Percentiles rank a stretch among this genome's conserved stretches.
These are phyloP conservation scores for Cepphus grylle DNA, from an alignment of 2,113 vertebrate genomes.

Conservation along the genomic window DNA sequence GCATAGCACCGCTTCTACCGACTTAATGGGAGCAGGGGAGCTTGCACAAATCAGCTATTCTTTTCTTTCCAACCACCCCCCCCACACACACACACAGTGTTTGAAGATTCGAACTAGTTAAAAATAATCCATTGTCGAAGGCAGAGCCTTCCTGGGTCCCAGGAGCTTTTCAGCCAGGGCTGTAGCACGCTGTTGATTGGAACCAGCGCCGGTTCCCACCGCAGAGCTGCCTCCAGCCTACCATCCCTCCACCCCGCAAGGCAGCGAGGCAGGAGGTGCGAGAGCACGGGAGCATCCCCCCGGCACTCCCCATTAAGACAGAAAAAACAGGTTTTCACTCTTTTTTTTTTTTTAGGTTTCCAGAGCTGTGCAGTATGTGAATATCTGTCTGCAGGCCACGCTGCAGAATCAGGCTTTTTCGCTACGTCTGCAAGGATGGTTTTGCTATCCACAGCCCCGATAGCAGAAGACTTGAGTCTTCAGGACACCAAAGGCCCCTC, in stretches of 20 bases:
- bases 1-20: background rate
- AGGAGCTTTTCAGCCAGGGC: background rate
- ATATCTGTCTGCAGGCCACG: background rate
- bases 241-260: background rate
- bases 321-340: background rate
- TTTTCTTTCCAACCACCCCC: background rate
- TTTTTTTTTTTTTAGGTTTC: background rate
- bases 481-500: background rate
- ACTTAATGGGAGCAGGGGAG: conserved; percentile 9
- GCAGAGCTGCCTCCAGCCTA: background rate
- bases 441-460: rapidly evolving
- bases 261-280: background rate
- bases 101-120: conserved; percentile 35
- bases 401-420: background rate
- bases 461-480: background rate
- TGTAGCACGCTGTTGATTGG: background rate
- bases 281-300: background rate
- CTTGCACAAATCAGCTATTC: conserved; percentile 26
- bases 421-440: background rate
- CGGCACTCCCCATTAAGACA: background rate
- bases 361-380: background rate
- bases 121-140: conserved; percentile 19
- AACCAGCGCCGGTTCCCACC: background rate
- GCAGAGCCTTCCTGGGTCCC: background rate
- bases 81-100: background rate